Evolutionary conservation across 2,888 invertebrate genomes (phyloP), one percentile per base, ranked within the genome.

Genomic region (Melolontha melolontha): DNA sequence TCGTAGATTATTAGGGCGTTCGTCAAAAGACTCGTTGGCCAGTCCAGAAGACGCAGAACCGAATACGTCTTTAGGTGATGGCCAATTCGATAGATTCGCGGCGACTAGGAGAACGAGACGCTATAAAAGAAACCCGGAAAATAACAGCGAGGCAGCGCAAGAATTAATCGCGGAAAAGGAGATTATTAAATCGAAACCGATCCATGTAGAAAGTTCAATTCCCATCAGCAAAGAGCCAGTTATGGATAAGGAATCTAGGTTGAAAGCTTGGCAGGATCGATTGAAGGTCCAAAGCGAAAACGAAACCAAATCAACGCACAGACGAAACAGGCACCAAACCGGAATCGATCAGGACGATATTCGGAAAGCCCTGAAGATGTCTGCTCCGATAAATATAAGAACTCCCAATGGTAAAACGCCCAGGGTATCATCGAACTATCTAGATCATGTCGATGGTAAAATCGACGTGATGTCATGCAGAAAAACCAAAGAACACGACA

Each of bases 81-180:
- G 93, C 1, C 92, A 93, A 75, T 96, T 96, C 73, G 94, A 96
- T 79, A 86, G 96, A 73, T 93, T 92, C 78, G 93, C 95, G 0
- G 90, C 92, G 2, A 89, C 93, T 0, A 86, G 96, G 74, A 86
- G 94, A 74, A 96, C 95, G 0, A 87, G 95, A 68, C 85, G 95
- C 47, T 94, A 94, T 76, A 93, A 93, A 76, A 85, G 90, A 39
- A 87, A 86, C 54, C 85, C 88, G 11, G 89, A 90, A 75, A 87
- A 86, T 77, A 70, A 63, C 4, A 72, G 6, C 4, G 59, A 51
- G 29, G 44, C 41, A 12, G 75, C 79, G 14, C 80, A 77, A 68
- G 82, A 81, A 76, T 71, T 79, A 8, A 74, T 86, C 4, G 86
- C 87, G 0, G 88, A 89, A 75, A 86, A 86, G n/a, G 76, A 75